Percentiles rank a stretch among this genome's conserved stretches.
phyloP scores from a whole-genome alignment of 2,888 invertebrate genomes.

The Melanostoma mellinum region DNA sequence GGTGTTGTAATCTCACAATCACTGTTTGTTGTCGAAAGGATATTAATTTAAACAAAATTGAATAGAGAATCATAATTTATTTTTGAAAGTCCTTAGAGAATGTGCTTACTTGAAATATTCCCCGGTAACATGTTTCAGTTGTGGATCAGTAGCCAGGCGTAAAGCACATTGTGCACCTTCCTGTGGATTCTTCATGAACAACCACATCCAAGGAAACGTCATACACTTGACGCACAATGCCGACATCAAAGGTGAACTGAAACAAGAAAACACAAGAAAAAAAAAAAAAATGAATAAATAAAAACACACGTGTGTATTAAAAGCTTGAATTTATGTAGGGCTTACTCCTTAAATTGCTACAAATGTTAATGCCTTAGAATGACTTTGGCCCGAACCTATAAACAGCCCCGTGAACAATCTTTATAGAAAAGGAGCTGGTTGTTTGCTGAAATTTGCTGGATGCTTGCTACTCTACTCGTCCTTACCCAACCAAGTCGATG shows the following conservation, averaged over 20 bases:
- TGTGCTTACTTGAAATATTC: slow-evolving; percentile 86
- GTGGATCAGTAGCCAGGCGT: slow-evolving; percentile 86
- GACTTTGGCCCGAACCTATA: slow-evolving; percentile 19
- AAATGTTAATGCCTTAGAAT: slow-evolving; percentile 19
- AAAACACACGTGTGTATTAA: slow-evolving; percentile 11
- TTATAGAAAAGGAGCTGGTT: slow-evolving; percentile 11
- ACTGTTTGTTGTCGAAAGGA: slow-evolving; percentile 81
- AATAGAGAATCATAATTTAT: slow-evolving; percentile 47
- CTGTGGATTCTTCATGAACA: slow-evolving; percentile 86
- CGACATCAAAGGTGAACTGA: slow-evolving; percentile 81
- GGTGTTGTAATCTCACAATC: slow-evolving; percentile 84
- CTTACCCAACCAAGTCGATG: not conserved
- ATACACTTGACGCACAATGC: slow-evolving; percentile 83
- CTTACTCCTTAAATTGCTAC: slow-evolving; percentile 16
- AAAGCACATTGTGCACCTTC: slow-evolving; percentile 88
- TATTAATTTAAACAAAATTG: slow-evolving; percentile 44
- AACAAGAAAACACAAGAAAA: slow-evolving; percentile 10
- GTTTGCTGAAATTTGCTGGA: not conserved
- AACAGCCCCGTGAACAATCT: slow-evolving; percentile 6
- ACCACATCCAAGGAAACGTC: slow-evolving; percentile 86
- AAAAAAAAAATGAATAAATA: not conserved
- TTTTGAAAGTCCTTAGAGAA: slow-evolving; percentile 32
- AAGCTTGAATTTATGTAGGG: not conserved
- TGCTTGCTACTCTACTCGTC: not conserved
- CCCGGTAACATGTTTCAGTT: slow-evolving; percentile 85